A percentile compares a stretch with the other conserved stretches of the same genome.
Evolutionary conservation across 1,140 invertebrate species (phyloP).

Genomic region (Brachionus paranguensis): DNA sequence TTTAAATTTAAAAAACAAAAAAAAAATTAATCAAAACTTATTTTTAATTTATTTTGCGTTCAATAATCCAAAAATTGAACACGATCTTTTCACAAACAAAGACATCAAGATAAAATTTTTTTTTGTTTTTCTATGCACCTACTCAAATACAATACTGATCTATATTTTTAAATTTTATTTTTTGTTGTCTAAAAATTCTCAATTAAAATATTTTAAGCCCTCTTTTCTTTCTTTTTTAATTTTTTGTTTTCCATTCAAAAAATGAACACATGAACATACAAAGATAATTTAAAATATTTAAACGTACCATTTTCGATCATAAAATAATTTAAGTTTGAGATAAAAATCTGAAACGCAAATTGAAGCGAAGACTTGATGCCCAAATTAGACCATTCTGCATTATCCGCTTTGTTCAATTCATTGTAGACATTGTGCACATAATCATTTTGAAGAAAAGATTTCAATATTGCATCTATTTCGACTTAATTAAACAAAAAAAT

Average conservation of each 20-base stretch:
- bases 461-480: conserved; percentile 9
- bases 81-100: not conserved
- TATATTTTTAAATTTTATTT: not conserved
- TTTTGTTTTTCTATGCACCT: not conserved
- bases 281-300: too few relatives aligned
- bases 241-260: not conserved
- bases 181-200: not conserved
- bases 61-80: not conserved
- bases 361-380: conserved; percentile 69
- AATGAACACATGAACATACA: too few relatives aligned
- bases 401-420: conserved; percentile 58
- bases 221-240: too few relatives aligned
- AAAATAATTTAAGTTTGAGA: not conserved
- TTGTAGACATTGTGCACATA: conserved; percentile 43
- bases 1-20: not conserved
- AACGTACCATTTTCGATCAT: conserved; percentile 26
- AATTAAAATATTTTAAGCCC: too few relatives aligned
- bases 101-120: not conserved
- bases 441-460: not conserved
- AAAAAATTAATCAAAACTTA: not conserved
- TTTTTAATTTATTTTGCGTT: too few relatives aligned
- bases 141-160: not conserved
- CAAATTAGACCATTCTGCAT: conserved; percentile 60
- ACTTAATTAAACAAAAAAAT: not conserved
- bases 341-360: conserved; percentile 62